Evolutionary conservation across 2,797 vertebrate genomes (phyloP), one percentile per base, ranked within the genome.

Genomic region (Phrynocephalus guinanensis): DNA sequence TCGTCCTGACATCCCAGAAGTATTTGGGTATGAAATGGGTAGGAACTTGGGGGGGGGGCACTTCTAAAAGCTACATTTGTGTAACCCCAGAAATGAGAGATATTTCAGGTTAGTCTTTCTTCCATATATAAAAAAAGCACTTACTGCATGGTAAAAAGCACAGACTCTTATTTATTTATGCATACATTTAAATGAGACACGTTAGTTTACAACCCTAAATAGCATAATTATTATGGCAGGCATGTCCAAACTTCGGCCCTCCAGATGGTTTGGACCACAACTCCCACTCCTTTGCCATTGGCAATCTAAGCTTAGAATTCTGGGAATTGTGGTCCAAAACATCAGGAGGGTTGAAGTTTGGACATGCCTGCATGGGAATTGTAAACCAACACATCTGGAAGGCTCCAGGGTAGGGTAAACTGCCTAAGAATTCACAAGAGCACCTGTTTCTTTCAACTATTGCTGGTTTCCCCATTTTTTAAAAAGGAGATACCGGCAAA

Each of bases 401-500:
- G 60, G 30, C 9, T 38, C 78, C 16, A 63, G 78, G 15, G 33
- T 63, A 16, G 5, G n/a, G n/a, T 30, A 0, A 26, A 2, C 10
- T 56, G 52, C 6, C 30, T 7, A 63, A 63, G 15, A 20, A 63
- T 63, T 63, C 0, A 15, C 16, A 63, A 63, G 15, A 63, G 18
- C 18, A 20, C 20, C 22, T 63, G 60, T 63, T 63, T 15, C 15
- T 18, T 63, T 63, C 16, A 63, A 63, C 16, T 63, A 18, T 80
- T 22, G 70, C 38, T 68, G 86, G 89, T 60, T 71, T 50, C 90
- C 24, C 38, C 38, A 44, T 79, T n/a, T 48, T 66, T 33, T 79
- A 15, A 67, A 3, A 83, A 89, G 91, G 33, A 33, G 76, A 90
- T 82, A 44, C 38, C 38, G 5, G 38, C 38, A 75, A 66, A 92